phyloP scores from a whole-genome alignment of 35 echinoderm and acorn worm genomes.

The Lytechinus variegatus region DNA sequence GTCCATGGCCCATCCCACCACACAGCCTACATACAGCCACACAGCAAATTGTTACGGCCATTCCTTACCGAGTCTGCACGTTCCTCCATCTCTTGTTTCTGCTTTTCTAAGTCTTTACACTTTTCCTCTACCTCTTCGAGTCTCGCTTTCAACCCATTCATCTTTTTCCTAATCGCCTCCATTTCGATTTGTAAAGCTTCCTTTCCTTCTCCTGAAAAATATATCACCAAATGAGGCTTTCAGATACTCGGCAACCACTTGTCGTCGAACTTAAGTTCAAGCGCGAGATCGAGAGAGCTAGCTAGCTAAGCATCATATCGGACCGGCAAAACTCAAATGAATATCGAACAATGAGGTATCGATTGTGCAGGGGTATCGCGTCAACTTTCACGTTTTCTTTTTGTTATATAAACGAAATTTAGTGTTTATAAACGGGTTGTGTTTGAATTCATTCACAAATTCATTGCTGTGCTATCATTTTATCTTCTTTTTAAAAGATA shows the following conservation, averaged over 20 bases:
- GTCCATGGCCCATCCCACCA: slow-evolving; percentile 1
- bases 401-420: neutral
- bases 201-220: slow-evolving; percentile 32
- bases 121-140: neutral
- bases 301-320: too few species aligned
- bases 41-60: neutral
- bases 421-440: neutral
- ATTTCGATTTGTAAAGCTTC: slow-evolving; percentile 7
- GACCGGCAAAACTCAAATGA: neutral
- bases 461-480: neutral
- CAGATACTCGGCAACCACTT: slow-evolving; percentile 28
- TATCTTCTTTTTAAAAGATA: neutral
- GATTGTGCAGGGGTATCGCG: neutral
- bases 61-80: slow-evolving; percentile 34
- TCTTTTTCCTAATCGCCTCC: slow-evolving; percentile 44
- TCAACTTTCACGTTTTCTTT: neutral
- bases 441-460: neutral
- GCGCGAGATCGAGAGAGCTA: too few species aligned
- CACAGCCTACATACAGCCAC: neutral
- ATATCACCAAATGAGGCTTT: neutral
- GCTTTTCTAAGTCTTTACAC: slow-evolving; percentile 23
- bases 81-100: neutral
- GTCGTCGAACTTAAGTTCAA: neutral
- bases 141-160: neutral
- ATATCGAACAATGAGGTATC: neutral